Percentiles rank a stretch among this genome's conserved stretches.
These are phyloP conservation scores for Lepidocolaptes lacrymiger DNA, from an alignment of 2,797 vertebrate species.

Conservation along the genomic window DNA sequence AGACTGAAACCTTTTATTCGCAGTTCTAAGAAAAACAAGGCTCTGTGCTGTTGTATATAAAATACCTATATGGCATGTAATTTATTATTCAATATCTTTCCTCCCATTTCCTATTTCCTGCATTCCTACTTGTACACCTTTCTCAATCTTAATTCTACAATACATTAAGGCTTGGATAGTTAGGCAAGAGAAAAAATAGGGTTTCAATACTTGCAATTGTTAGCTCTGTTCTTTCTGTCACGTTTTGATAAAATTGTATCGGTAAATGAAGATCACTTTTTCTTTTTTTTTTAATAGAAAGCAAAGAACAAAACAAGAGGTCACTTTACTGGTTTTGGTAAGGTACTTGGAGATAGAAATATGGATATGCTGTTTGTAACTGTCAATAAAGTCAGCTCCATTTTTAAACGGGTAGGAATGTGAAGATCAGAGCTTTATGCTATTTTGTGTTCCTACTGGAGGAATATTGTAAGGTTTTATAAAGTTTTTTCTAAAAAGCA, in stretches of 20 bases:
- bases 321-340: not conserved
- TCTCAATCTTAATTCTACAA: not conserved
- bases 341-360: not conserved
- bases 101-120: not conserved
- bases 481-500: not conserved
- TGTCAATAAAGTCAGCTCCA: not conserved
- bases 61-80: not conserved
- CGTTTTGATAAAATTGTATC: not conserved
- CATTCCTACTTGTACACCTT: not conserved
- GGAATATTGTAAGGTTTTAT: not conserved
- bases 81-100: not conserved
- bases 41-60: not conserved
- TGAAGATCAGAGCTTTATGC: not conserved
- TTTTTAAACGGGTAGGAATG: not conserved
- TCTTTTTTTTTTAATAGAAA: not conserved
- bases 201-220: not conserved
- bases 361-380: not conserved
- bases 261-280: not conserved
- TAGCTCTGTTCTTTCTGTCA: not conserved
- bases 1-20: not conserved
- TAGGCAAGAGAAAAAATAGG: not conserved
- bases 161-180: not conserved
- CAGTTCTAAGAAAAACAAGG: not conserved
- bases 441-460: not conserved
- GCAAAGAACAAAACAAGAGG: not conserved